Conservation (phyloP, 2,113 vertebrate genomes). For the Elgaria multicarinata region DNA sequence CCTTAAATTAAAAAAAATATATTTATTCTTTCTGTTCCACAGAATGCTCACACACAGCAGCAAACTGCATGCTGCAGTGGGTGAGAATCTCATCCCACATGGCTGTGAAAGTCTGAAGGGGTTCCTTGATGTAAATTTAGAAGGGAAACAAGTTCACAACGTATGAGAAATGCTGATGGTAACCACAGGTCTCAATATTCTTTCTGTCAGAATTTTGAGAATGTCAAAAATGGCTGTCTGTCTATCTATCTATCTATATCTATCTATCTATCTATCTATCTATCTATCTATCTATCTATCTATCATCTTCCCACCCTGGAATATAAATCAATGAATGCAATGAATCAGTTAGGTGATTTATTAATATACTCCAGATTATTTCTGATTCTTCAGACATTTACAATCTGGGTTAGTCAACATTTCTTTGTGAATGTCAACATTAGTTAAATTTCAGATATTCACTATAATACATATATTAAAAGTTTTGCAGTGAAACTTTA, state of each 20-base stretch:
- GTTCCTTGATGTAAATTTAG: not conserved
- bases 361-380: not conserved
- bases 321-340: not conserved
- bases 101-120: not conserved
- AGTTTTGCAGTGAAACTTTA: slow-evolving; percentile 22
- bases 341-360: no score
- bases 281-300: no score
- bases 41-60: no score
- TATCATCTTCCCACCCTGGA: no score
- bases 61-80: not conserved
- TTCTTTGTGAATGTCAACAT: not conserved
- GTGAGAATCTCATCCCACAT: not conserved
- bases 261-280: no score
- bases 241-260: no score
- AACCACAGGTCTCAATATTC: not conserved
- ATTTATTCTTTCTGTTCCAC: no score
- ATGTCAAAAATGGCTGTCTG: no score
- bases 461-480: slow-evolving; percentile 22
- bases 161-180: not conserved
- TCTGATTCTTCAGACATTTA: not conserved
- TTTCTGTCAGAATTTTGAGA: not conserved
- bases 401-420: not conserved
- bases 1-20: no score
- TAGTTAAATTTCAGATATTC: not conserved
- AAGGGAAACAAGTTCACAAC: not conserved